Base-by-base conservation (phyloP, 2,888 invertebrate genomes). In the Patella ulyssiponensis region DNA sequence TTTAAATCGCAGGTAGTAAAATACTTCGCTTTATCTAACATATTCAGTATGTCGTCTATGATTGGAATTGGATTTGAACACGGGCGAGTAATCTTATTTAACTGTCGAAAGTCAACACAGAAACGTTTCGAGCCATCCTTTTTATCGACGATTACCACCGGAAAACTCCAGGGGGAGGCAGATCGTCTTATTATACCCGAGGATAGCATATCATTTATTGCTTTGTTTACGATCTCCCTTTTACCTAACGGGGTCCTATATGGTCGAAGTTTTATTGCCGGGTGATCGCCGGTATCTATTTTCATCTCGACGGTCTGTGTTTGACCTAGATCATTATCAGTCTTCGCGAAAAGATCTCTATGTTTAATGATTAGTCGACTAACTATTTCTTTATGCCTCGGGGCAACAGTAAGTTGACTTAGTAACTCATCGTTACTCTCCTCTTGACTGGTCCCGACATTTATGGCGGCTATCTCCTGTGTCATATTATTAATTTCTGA, bases 191-290 rank as follows among this genome's bases (percentile, higher is more conserved):
- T 81, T 17, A 80, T 73, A 2, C 75, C 69, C 2, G 79, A 79
- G 1, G 72, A 73, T 1, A 81, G 11, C 82, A 82, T 81, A 14
- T 80, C 80, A 20, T 79, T 75, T n/a, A 83, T 73, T 3, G 83
- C 81, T 14, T 77, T 79, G 20, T 81, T 76, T 15, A 82, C 74
- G 23, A 77, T 72, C 51, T 73, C 12, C 53, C 81, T 64, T 72
- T 80, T 72, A 56, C 79, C 74, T 7, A 81, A 51, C 0, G 82
- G 82, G 7, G 79, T 76, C 27, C 80, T 58, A 54, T 81, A 81
- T 15, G 82, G 80, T 71, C 54, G 64, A 5, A 75, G 9, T 54
- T 80, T 80, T 15, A 82, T 78, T 2, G 82, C 81, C 14, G 58
- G 51, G 27, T 77, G 75, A 56, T 79, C 52, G 27, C 64, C 74